These are phyloP conservation scores for Menura novaehollandiae DNA, from an alignment of 2,113 vertebrate species.

Conservation along the genomic window DNA sequence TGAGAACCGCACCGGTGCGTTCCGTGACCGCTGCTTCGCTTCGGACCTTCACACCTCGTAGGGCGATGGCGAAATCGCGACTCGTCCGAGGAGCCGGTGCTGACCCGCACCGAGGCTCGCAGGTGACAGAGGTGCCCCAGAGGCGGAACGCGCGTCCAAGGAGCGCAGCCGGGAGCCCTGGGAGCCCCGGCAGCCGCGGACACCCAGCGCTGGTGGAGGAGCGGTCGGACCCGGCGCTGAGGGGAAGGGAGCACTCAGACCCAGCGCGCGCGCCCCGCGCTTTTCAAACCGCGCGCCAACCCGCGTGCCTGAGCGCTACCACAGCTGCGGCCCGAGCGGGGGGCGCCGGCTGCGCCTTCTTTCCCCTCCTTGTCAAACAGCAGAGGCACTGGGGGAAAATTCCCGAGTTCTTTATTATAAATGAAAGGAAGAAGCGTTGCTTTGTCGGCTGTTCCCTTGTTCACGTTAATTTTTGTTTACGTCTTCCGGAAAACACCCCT, in stretches of 20 bases:
- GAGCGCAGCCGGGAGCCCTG: not conserved
- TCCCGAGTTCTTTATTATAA: fast-evolving
- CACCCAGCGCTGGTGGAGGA: not conserved
- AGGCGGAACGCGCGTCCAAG: fast-evolving
- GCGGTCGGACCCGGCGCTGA: not conserved
- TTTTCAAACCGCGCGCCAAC: constrained; percentile 3
- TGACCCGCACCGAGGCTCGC: not conserved
- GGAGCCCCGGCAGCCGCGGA: not conserved
- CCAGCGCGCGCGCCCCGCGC: not conserved
- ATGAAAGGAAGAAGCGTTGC: fast-evolving
- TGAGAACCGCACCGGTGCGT: fast-evolving
- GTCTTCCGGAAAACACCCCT: fast-evolving
- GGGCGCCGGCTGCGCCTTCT: fast-evolving
- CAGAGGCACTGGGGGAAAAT: fast-evolving
- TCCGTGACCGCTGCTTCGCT: not conserved
- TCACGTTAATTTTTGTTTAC: too few species aligned
- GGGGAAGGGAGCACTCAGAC: fast-evolving
- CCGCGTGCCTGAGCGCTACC: not conserved
- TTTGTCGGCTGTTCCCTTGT: fast-evolving
- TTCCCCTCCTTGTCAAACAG: fast-evolving
- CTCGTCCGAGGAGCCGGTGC: not conserved
- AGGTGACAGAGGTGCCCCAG: fast-evolving
- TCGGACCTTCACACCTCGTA: fast-evolving
- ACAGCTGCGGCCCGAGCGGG: not conserved
- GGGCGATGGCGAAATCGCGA: not conserved